A percentile compares a stretch with the other conserved stretches of the same genome.
These are phyloP conservation scores for Lota lota DNA, from an alignment of 2,113 vertebrate species.

Conservation along the genomic window DNA sequence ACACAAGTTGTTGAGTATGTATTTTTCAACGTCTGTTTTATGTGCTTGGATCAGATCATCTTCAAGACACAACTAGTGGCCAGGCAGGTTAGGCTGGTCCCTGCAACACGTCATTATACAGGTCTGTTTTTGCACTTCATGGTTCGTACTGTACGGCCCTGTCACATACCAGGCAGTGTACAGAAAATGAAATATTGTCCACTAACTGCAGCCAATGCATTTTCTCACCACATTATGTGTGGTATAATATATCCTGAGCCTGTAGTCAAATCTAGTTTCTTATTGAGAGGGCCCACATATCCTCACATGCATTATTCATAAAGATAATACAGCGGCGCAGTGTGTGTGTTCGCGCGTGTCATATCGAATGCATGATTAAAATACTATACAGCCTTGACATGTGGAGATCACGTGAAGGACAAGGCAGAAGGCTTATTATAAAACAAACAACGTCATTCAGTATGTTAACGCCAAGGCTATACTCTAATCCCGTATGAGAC, in stretches of 20 bases:
- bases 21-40: too few species aligned
- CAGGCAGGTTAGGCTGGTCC: too few species aligned
- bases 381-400: slow-evolving; percentile 41
- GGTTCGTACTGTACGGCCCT: background rate
- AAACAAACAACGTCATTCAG: background rate
- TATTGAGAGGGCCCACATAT: slow-evolving; percentile 25
- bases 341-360: slow-evolving; percentile 10
- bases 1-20: too few species aligned
- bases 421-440: background rate
- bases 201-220: slow-evolving; percentile 7
- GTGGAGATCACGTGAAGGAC: slow-evolving; percentile 31
- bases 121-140: too few species aligned
- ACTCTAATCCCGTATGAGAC: background rate
- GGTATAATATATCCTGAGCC: slow-evolving; percentile 20
- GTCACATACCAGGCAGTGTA: background rate
- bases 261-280: slow-evolving; percentile 21
- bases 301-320: slow-evolving; percentile 59
- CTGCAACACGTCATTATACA: too few species aligned
- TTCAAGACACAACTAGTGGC: too few species aligned
- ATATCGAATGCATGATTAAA: slow-evolving; percentile 22
- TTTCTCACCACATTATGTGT: slow-evolving; percentile 14
- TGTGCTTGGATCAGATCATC: too few species aligned
- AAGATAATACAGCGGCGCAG: slow-evolving; percentile 30
- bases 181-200: slow-evolving; percentile 11
- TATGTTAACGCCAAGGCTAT: background rate